A percentile compares a stretch with the other conserved stretches of the same genome.
These are phyloP conservation scores for Heliconius ismenius DNA, from an alignment of 2,888 invertebrate genomes.

Conservation along the genomic window DNA sequence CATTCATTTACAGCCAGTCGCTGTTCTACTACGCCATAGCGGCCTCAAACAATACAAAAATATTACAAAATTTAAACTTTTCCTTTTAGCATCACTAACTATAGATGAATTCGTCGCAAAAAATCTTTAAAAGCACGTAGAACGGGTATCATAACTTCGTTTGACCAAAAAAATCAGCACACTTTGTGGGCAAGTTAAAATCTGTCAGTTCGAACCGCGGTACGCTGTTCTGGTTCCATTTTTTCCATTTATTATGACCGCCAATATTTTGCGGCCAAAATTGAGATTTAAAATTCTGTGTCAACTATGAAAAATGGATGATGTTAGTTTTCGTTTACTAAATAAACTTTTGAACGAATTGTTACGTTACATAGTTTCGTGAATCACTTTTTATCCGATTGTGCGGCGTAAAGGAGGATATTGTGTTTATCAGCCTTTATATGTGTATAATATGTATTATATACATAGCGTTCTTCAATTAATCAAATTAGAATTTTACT, in stretches of 20 bases:
- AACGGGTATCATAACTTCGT: constrained; percentile 28
- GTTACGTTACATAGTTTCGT: constrained; percentile 26
- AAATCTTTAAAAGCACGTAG: constrained; percentile 12
- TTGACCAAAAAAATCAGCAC: constrained; percentile 20
- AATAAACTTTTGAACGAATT: constrained; percentile 34
- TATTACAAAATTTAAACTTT: no score
- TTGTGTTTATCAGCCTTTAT: not conserved
- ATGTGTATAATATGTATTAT: no score
- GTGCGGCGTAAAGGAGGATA: not conserved
- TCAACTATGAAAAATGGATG: constrained; percentile 44
- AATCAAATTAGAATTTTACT: no score
- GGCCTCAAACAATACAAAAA: not conserved
- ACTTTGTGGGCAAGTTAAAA: constrained; percentile 27
- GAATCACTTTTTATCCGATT: not conserved
- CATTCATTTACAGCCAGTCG: not conserved
- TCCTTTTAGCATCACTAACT: not conserved
- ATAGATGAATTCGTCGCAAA: not conserved
- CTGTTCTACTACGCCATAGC: not conserved
- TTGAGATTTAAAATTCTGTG: constrained; percentile 47
- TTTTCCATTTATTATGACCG: constrained; percentile 36
- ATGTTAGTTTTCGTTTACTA: constrained; percentile 38
- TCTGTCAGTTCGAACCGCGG: constrained; percentile 32
- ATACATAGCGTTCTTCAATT: no score
- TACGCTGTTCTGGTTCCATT: constrained; percentile 29
- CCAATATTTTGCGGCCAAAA: constrained; percentile 45